Base-by-base conservation (phyloP, 2,113 vertebrate species). In the Scalopus aquaticus region DNA sequence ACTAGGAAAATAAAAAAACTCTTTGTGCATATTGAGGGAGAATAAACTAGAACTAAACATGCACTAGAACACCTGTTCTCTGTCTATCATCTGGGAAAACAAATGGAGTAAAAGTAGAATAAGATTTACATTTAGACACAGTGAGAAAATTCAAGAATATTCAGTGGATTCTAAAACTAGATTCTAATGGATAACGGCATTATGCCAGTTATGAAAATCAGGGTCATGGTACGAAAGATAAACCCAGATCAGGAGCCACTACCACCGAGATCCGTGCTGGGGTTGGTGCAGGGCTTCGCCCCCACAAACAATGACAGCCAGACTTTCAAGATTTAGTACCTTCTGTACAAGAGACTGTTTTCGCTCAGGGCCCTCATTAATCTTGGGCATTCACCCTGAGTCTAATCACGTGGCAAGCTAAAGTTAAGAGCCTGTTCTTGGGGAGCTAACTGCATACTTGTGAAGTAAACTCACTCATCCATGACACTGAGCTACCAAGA, bases 381-480 rank as follows among this genome's bases (percentile, higher is more conserved):
- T 97, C 96, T 97, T 90, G 32, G 8, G 37, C 80, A 24, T 70
- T 96, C 84, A 93, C 88, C 88, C 80, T 22, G 80, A 83, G 85
- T 91, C n/a, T 46, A 74, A 94, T 96, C 96, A 95, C 62, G 26
- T 78, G 92, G 77, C 1, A 0, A 94, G 77, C 84, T 62, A 84
- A 95, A 92, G 92, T 92, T 85, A 96, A 93, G 84, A 93, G 94
- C 78, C 87, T 77, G 72, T 92, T 97, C 87, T 96, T 58, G 67
- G 76, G 84, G 76, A 96, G 87, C 92, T 73, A 90, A 95, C 62
- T 77, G 84, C 90, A 94, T 94, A 90, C 90, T 96, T 95, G 87
- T 94, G 96, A 96, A 93, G 90, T 95, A 96, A 94, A 91, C 24
- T 69, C 87, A 94, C 72, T 96, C 96, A 96, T 84, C 96, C 80